Base-by-base conservation (phyloP, 2,888 invertebrate species). In the Torymus auratus region DNA sequence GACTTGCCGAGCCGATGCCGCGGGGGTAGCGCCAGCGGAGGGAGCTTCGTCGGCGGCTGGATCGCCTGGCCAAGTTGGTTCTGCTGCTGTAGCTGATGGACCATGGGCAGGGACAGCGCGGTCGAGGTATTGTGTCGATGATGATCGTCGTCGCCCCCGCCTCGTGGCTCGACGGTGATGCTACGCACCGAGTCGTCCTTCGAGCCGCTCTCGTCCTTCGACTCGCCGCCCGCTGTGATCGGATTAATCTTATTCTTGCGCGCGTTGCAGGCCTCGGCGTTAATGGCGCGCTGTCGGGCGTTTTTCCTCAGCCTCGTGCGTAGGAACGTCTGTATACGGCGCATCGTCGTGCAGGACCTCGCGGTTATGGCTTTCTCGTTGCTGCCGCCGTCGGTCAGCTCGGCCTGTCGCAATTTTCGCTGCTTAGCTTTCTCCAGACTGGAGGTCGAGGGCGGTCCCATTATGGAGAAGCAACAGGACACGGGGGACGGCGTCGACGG, bases 401-500 rank as follows among this genome's bases (percentile, higher is more conserved):
- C 41, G 56, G 64, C 62, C 50, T 84, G 23, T 15, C 79, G 14
- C 0, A 73, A 14, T 20, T 81, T 78, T 1, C 80, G 73, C 53
- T 81, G 81, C 52, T 82, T 78, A 23, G 81, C 67, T 28, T 67
- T 83, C 50, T 79, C 82, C 65, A 82, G 55, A 28, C 77, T 84
- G 3, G 83, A 75, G 2, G 83, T 60, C 12, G 85, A 67, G 50
- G 86, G 78, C 15, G 85, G 74, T 62, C 85, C 87, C 68, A 88
- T 87, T 0, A 90, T 88, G 5, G 89, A 88, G 72, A 90, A 91
- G 67, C 90, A 91, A 68, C 90, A 91, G 5, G 90, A 89, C 0
- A 90, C 90, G 1, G 90, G 90, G 15, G 90, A 90, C 0, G 90
- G 89, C 0, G 90, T 90, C 10, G 89, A 88, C 1, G 90, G 89